These are phyloP conservation scores for Dipus sagitta DNA, from an alignment of 2,797 vertebrate genomes.

Conservation along the genomic window DNA sequence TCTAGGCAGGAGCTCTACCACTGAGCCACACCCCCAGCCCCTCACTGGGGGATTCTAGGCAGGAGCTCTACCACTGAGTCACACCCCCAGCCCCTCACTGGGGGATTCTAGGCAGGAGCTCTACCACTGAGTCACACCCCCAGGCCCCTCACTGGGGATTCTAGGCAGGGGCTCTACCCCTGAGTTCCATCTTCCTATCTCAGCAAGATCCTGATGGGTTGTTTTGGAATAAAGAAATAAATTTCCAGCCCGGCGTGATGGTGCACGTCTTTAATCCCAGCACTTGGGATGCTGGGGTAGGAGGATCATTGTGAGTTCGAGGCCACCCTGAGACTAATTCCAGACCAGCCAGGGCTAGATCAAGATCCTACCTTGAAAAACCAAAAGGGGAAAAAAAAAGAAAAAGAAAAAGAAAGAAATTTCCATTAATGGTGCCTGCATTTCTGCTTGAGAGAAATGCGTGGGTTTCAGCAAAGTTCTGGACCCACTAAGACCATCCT, in stretches of 20 bases:
- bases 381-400: too few species aligned
- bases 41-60: too few species aligned
- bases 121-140: too few species aligned
- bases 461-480: conserved; percentile 11
- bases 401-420: neutral
- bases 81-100: too few species aligned
- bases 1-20: neutral
- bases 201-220: neutral
- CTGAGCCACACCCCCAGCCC: neutral
- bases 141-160: neutral
- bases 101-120: too few species aligned
- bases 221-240: neutral
- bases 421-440: neutral
- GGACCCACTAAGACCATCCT: neutral
- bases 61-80: too few species aligned
- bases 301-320: too few species aligned
- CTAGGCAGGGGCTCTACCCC: neutral
- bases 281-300: too few species aligned
- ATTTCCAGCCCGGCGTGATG: neutral
- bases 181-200: neutral
- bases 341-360: too few species aligned
- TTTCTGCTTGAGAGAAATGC: neutral
- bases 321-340: too few species aligned
- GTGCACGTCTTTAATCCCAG: too few species aligned
- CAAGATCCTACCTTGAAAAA: too few species aligned